Evolutionary conservation across 2,797 vertebrate species (phyloP), one percentile per base, ranked within the genome.

Genomic region (Gila robusta): DNA sequence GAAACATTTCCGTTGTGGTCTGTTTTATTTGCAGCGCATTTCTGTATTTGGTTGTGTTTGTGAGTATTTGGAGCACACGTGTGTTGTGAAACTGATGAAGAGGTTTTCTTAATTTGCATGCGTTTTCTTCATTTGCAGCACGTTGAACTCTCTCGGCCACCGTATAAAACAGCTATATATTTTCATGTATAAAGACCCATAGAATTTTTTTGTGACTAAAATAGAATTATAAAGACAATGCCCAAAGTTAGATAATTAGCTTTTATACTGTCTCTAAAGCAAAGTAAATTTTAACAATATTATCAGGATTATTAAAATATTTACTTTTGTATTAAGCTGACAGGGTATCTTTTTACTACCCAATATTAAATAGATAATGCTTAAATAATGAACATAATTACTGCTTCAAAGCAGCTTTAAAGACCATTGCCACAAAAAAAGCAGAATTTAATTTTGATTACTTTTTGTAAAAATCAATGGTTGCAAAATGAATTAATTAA

Each of bases 371-470:
- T 76, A 35, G 10, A 76, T 56, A 39, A 59, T 26, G 21, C 23
- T 78, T 59, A 39, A 78, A n/a, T 59, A 78, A 78, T 62, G 4
- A 41, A 23, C 21, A 5, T 5, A 78, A 78, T 41, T 59, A 62
- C 14, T 17, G 32, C 54, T 62, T 37, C 54, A 39, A 78, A 41
- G 21, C 35, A 78, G 76, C 23, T 16, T 56, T n/a, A 78, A 21
- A 78, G 23, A 59, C 12, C 35, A 56, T 1, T 23, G 73, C 28
- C 49, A 78, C 6, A 56, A 39, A 52, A 77, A n/a, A 78, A 41
- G 54, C 32, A 17, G 35, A 78, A 78, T 78, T 59, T 78, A 54
- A 14, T 78, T 78, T 78, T 62, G 35, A 78, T 78, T 39, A 56
- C 76, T 59, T 62, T 39, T 39, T 78, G 54, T 78, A 16, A 41